A percentile compares a stretch with the other conserved stretches of the same genome.
Conservation (phyloP, 2,797 vertebrate genomes). For the Rhinichthys osculus region DNA sequence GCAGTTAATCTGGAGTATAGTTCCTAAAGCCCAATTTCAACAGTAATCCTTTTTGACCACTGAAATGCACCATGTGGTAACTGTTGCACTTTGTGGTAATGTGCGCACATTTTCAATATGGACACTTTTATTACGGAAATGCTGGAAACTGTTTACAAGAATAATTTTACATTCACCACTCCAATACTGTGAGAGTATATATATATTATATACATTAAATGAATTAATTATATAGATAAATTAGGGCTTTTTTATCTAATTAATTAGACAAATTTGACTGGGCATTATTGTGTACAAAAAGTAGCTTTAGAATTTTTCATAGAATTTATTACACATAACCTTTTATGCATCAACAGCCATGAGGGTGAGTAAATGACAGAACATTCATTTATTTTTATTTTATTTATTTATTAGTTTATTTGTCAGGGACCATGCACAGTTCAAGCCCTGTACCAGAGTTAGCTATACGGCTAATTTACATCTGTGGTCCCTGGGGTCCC, state of each 20-base stretch:
- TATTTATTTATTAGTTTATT: no score
- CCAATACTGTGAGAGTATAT: background rate
- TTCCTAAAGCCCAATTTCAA: background rate
- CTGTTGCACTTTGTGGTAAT: background rate
- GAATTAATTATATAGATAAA: background rate
- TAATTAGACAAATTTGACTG: no score
- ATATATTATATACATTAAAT: background rate
- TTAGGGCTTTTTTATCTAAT: background rate
- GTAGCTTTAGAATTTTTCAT: no score
- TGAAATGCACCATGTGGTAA: background rate
- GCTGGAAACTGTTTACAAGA: background rate
- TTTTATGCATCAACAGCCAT: no score
- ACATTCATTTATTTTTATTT: no score
- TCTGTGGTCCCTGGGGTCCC: no score
- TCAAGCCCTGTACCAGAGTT: no score
- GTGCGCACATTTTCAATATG: background rate
- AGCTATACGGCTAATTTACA: no score
- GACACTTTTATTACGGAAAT: background rate
- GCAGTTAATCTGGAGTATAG: background rate
- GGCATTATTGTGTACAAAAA: no score
- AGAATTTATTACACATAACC: no score
- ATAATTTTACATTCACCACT: background rate
- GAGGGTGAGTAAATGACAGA: no score
- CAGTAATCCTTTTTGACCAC: background rate
- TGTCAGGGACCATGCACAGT: no score